A percentile compares a stretch with the other conserved stretches of the same genome.
These are phyloP conservation scores for Anorthoa munda DNA, from an alignment of 2,888 invertebrate genomes.

Conservation along the genomic window DNA sequence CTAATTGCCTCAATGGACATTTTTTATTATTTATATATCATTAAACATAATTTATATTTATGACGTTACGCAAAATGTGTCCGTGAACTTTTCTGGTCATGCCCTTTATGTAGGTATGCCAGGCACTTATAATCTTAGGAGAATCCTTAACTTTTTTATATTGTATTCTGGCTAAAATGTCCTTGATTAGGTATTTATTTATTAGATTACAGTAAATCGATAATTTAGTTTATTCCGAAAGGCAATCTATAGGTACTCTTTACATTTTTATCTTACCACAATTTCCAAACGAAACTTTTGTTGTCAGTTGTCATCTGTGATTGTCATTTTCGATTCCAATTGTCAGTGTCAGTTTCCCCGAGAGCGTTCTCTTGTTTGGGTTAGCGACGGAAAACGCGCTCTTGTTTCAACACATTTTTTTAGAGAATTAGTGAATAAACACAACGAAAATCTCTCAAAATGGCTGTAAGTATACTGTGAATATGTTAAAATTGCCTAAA, in stretches of 20 bases:
- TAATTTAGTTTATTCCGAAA: neutral
- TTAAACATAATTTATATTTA: too few relatives aligned
- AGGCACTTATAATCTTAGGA: too few relatives aligned
- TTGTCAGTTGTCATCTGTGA: neutral
- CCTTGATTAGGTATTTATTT: too few relatives aligned
- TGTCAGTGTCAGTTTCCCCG: conserved; percentile 40
- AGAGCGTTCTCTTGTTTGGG: conserved; percentile 61
- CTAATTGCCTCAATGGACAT: too few relatives aligned
- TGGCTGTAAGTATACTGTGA: conserved; percentile 76
- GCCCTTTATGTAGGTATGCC: too few relatives aligned
- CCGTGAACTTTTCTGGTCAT: too few relatives aligned
- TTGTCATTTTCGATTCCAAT: neutral
- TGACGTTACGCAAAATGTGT: too few relatives aligned
- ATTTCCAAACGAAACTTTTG: conserved; percentile 28
- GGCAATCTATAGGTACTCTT: too few relatives aligned
- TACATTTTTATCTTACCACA: too few relatives aligned
- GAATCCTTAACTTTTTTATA: too few relatives aligned
- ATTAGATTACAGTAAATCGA: neutral
- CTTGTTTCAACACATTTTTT: conserved; percentile 39
- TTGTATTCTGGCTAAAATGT: too few relatives aligned
- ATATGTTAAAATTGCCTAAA: neutral
- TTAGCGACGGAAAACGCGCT: conserved; percentile 56
- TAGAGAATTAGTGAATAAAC: conserved; percentile 14
- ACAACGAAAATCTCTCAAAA: conserved; percentile 43
- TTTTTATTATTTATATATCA: too few relatives aligned